Base-by-base conservation (phyloP, 1,140 invertebrate genomes). In the Drosophila pruinosa region DNA sequence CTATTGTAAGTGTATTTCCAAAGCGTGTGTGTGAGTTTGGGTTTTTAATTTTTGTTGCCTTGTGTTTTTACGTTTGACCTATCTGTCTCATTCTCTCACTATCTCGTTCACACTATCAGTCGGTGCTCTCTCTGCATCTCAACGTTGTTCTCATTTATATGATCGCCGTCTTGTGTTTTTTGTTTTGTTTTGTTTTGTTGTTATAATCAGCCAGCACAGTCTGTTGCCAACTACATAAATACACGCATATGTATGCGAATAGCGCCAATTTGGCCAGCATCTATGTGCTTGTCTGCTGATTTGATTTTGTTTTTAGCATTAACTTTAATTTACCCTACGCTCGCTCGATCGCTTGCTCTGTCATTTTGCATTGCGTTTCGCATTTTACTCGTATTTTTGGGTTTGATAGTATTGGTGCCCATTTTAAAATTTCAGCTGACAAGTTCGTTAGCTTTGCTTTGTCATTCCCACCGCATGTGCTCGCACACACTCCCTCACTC, bases 391-490 rank as follows among this genome's bases (percentile, higher is more conserved):
- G 34, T 36, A 8, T 36, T 15, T 19, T 17, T 24, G 10, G 31
- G 17, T 53, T 26, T 15, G 31, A 10, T 45, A 4, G 53, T 68
- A 26, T 31, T 45, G 15, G 69, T 82, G 70, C 59, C 26, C 47
- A 50, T 67, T 65, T 47, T 53, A 17, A 59, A 53, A 45, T 52
- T 52, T 57, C 41, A 39, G 54, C 56, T 72, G 78, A 72, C 76
- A 85, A 85, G 76, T 83, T 86, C 81, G 81, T 86, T 86, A 86
- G 82, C 81, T 88, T 81, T 71, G 73, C 78, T 86, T 88, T 88
- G 82, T 78, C 77, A 85, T 86, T 53, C 54, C 62, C 10, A 8
- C 31, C 12, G 39, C 47, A 34, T 21, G 12, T 22, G 22, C 22
- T n/a, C 12, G 7, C 31, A 34, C 53, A 17, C 62, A 19, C 52